Percentiles rank a stretch among this genome's conserved stretches.
These are phyloP conservation scores for Paralichthys olivaceus DNA, from an alignment of 2,113 vertebrate genomes.

Conservation along the genomic window DNA sequence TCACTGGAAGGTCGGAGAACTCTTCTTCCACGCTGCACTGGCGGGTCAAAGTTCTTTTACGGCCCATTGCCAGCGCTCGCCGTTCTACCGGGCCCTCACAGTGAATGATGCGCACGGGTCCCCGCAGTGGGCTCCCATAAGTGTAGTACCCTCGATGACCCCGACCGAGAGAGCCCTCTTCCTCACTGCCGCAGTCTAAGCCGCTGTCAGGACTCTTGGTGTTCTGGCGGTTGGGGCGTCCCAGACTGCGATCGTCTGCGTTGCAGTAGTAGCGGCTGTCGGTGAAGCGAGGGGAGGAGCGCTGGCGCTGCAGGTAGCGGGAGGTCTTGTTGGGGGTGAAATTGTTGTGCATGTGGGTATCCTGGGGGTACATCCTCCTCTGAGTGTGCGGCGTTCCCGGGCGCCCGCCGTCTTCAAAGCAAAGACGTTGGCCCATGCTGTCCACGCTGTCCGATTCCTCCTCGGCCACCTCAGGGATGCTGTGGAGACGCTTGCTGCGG, in stretches of 20 bases:
- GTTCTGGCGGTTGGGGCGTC: constrained; percentile 77
- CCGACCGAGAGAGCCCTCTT: constrained; percentile 86
- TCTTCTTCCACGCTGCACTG: constrained; percentile 95
- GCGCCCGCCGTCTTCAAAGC: constrained; percentile 71
- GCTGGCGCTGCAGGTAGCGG: constrained; percentile 76
- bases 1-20: constrained; percentile 80
- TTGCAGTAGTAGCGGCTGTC: constrained; percentile 74
- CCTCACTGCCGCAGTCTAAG: constrained; percentile 96
- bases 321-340: constrained; percentile 64
- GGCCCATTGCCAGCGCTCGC: constrained; percentile 83
- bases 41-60: constrained; percentile 89
- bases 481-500: constrained; percentile 92
- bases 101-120: constrained; percentile 80
- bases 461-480: constrained; percentile 97
- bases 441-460: constrained; percentile 86
- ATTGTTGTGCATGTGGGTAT: constrained; percentile 67
- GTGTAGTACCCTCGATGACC: constrained; percentile 72
- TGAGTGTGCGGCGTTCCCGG: constrained; percentile 70
- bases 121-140: constrained; percentile 65
- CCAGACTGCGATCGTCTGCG: constrained; percentile 77
- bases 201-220: constrained; percentile 95
- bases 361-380: constrained; percentile 73
- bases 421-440: constrained; percentile 75
- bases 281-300: constrained; percentile 78
- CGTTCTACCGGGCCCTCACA: constrained; percentile 82